A percentile compares a stretch with the other conserved stretches of the same genome.
These are phyloP conservation scores for Macrosteles quadrilineatus DNA, from an alignment of 1,140 invertebrate species.

Conservation along the genomic window DNA sequence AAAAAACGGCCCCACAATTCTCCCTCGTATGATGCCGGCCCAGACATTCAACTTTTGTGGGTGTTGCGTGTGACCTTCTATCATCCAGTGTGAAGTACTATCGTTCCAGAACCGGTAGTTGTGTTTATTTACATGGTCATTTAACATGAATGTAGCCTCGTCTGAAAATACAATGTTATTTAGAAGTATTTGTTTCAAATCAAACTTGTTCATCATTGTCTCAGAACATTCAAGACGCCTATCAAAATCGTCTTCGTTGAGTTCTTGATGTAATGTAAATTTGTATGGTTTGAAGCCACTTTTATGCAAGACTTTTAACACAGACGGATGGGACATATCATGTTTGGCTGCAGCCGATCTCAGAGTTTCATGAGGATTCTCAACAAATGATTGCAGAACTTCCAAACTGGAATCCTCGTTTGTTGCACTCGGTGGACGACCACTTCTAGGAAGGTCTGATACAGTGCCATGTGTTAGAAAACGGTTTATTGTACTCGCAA, in stretches of 20 bases:
- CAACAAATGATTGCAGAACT: too few species aligned
- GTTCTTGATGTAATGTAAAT: neutral
- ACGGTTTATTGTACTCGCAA: too few species aligned
- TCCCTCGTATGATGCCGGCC: neutral
- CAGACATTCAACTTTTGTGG: conserved; percentile 6
- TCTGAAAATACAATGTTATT: conserved; percentile 18
- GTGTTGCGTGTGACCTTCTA: neutral
- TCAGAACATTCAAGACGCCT: neutral
- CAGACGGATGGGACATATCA: neutral
- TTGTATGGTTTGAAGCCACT: neutral
- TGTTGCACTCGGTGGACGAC: too few species aligned
- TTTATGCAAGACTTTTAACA: neutral
- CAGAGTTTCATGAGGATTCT: too few species aligned
- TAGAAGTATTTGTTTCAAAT: neutral
- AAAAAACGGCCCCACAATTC: neutral
- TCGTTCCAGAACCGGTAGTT: neutral
- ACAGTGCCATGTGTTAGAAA: too few species aligned
- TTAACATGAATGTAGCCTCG: neutral
- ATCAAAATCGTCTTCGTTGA: neutral
- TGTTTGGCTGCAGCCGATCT: too few species aligned
- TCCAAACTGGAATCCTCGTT: too few species aligned
- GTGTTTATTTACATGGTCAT: neutral
- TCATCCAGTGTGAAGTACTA: neutral
- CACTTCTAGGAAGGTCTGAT: too few species aligned
- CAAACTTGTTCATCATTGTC: neutral